Conservation (phyloP, 2,888 invertebrate genomes). For the Drosophila paramelanica region DNA sequence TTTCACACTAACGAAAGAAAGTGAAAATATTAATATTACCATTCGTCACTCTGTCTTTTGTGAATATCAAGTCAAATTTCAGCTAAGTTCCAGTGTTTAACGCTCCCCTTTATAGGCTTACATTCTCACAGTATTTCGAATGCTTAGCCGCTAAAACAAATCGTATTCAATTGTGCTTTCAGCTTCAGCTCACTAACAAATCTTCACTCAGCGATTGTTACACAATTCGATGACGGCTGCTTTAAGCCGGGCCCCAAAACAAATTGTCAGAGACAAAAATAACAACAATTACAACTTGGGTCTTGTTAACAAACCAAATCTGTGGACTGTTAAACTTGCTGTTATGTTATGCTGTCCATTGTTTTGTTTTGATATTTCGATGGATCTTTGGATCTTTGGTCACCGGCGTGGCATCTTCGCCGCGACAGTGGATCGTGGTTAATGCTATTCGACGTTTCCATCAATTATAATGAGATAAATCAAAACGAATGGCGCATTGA, state of each 20-base stretch:
- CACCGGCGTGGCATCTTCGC: conserved; percentile 17
- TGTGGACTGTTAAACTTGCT: conserved; percentile 67
- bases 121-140: conserved; percentile 21
- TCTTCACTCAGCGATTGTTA: conserved; percentile 37
- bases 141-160: conserved; percentile 38
- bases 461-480: conserved; percentile 79
- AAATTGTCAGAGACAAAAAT: conserved; percentile 43
- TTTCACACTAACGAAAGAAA: conserved; percentile 1
- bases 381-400: neutral
- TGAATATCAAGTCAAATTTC: neutral
- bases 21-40: conserved; percentile 8
- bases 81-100: conserved; percentile 1
- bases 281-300: neutral
- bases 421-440: conserved; percentile 1
- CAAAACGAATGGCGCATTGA: conserved; percentile 66
- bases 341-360: conserved; percentile 63
- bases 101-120: conserved; percentile 19
- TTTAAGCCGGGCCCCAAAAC: conserved; percentile 65
- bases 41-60: neutral
- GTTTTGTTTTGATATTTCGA: conserved; percentile 32
- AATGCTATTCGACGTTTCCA: conserved; percentile 59
- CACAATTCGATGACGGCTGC: conserved; percentile 41
- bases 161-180: conserved; percentile 50
- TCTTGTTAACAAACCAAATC: conserved; percentile 72
- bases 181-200: conserved; percentile 30